A percentile compares a stretch with the other conserved stretches of the same genome.
These are phyloP conservation scores for Microtus richardsoni DNA, from an alignment of 2,113 vertebrate species.

Conservation along the genomic window DNA sequence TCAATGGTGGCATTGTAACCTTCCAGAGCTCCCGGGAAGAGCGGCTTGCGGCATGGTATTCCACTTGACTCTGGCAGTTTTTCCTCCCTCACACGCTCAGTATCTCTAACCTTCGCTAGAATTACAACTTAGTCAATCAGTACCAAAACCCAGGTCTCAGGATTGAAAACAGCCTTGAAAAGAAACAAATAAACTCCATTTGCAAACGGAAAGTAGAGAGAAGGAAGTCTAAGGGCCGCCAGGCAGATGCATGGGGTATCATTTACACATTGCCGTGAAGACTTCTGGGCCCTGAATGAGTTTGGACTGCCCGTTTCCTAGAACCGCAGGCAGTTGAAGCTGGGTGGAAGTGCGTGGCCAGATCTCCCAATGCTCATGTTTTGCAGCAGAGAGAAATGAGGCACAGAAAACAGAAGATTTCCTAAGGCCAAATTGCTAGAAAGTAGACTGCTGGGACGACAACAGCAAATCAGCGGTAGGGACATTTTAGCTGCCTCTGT, in stretches of 20 bases:
- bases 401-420: neutral
- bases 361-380: rapidly evolving
- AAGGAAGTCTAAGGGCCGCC: rapidly evolving
- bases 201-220: neutral
- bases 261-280: neutral
- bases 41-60: neutral
- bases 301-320: neutral
- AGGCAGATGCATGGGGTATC: rapidly evolving
- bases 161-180: neutral
- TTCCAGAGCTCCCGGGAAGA: neutral
- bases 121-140: neutral
- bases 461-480: neutral
- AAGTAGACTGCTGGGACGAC: neutral
- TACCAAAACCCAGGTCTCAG: neutral
- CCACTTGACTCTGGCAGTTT: neutral
- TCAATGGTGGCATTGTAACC: neutral
- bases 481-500: too few relatives aligned
- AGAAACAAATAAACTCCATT: neutral
- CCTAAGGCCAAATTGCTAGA: neutral
- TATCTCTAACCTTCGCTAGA: neutral
- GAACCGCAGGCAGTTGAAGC: neutral
- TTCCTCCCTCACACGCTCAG: neutral
- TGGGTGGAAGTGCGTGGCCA: neutral
- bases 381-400: neutral
- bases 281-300: rapidly evolving